Percentiles rank a stretch among this genome's conserved stretches.
Conservation (phyloP, 2,113 vertebrate species). For the Bos javanicus region DNA sequence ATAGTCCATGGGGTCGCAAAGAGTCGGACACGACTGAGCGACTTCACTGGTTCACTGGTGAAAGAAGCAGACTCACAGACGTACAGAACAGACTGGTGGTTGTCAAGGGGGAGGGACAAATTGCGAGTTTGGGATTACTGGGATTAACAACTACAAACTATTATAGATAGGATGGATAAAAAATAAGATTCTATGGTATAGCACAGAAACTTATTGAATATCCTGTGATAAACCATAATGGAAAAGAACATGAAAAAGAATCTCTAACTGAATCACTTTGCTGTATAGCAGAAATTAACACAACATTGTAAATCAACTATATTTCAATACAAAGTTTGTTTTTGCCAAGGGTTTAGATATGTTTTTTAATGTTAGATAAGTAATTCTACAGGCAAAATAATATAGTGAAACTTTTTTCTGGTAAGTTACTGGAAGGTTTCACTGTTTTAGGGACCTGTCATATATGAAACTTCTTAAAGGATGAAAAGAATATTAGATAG, state of each 20-base stretch:
- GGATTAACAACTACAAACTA: background rate
- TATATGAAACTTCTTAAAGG: constrained; percentile 55
- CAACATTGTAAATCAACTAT: background rate
- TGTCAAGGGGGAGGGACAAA: background rate
- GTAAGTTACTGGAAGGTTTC: constrained; percentile 57
- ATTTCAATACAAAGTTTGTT: constrained; percentile 26
- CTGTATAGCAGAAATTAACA: background rate
- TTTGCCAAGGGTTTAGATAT: constrained; percentile 58
- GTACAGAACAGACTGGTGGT: background rate
- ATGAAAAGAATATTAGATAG: constrained; percentile 50
- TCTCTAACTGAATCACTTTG: background rate
- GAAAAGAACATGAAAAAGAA: background rate
- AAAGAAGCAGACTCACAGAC: background rate
- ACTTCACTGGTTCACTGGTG: background rate
- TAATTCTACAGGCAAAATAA: constrained; percentile 59
- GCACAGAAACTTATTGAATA: background rate
- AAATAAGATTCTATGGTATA: background rate
- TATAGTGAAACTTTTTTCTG: constrained; percentile 54
- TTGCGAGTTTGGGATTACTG: background rate
- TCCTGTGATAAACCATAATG: background rate
- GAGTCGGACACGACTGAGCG: accelerated
- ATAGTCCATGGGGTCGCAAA: background rate
- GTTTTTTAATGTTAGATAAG: constrained; percentile 61
- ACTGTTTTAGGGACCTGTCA: constrained; percentile 36
- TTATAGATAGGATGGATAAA: background rate